phyloP scores from a whole-genome alignment of 1,140 invertebrate genomes.

The Teleogryllus occipitalis region DNA sequence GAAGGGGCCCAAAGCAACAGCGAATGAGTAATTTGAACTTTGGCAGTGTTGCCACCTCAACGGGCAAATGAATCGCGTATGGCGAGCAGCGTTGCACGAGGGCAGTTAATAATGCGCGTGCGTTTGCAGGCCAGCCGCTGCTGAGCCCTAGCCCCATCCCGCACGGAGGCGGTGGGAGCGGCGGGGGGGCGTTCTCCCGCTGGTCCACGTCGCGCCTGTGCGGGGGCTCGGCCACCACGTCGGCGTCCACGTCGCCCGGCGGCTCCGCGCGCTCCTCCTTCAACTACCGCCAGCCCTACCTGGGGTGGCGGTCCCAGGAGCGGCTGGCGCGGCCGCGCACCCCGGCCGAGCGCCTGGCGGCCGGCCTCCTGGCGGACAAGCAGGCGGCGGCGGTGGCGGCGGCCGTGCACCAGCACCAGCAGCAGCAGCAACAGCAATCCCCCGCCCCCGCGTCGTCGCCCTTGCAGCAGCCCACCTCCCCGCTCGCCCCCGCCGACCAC shows the following conservation, averaged over 20 bases:
- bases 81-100: too few species aligned
- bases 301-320: constrained; percentile 84
- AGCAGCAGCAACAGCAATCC: not conserved
- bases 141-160: constrained; percentile 42
- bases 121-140: constrained; percentile 21
- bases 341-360: constrained; percentile 72
- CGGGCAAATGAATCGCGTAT: too few species aligned
- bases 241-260: constrained; percentile 47
- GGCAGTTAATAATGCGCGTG: too few species aligned
- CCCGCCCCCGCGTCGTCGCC: too few species aligned
- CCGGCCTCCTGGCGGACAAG: constrained; percentile 38
- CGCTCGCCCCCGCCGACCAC: not conserved
- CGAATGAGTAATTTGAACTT: too few species aligned
- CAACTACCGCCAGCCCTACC: constrained; percentile 66
- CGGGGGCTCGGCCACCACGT: constrained; percentile 52
- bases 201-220: constrained; percentile 74
- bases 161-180: constrained; percentile 25
- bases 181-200: constrained; percentile 48
- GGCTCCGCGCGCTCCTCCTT: constrained; percentile 53
- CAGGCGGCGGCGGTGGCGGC: constrained; percentile 31
- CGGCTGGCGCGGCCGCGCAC: constrained; percentile 65
- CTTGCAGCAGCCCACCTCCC: not conserved
- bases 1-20: too few species aligned
- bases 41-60: too few species aligned
- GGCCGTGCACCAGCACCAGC: constrained; percentile 16